Base-by-base conservation (phyloP, 2,797 vertebrate genomes). In the Manis javanica region DNA sequence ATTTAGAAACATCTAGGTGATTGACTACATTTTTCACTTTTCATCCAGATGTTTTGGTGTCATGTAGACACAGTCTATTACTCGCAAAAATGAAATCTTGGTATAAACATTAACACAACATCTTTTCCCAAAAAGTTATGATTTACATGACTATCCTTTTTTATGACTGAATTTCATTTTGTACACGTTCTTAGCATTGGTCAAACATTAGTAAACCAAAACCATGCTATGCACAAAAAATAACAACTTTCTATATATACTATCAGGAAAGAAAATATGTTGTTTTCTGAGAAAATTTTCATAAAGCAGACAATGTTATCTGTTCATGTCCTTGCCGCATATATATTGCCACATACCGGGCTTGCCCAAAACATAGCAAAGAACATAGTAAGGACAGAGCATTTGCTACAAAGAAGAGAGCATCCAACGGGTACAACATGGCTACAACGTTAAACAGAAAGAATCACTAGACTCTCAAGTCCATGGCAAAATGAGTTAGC, bases 1-100 rank as follows among this genome's bases (percentile, higher is more conserved):
- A 86, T 91, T 96, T 87, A 55, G 69, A 97, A 97, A 92, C 23
- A 71, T 89, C 64, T 93, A 92, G 34, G 91, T 90, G 75, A 96
- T 66, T 96, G 37, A 93, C 51, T 90, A 69, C 16, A 68, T 89
- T 87, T 95, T 93, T 97, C 59, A 87, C 21, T 95, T 95, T 87
- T 49, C 18, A 57, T 90, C 90, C 93, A 96, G 87, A 95, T 86
- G 46, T 95, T 95, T 97, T 96, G 42, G 13, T 94, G 61, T 90
- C 68, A 79, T 81, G 31, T 68, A 95, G 75, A 90, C 34, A 96
- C 4, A 92, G 14, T 79, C 57, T 96, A 86, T 87, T 91, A 85
- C 23, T 96, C 82, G 92, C 24, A 83, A 79, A 93, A 90, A 87
- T 94, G 19, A 21, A 95, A 95, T 86, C 31, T 78, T 94, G 23